phyloP scores from a whole-genome alignment of 1,140 invertebrate genomes.

The Drosophila persimilis region DNA sequence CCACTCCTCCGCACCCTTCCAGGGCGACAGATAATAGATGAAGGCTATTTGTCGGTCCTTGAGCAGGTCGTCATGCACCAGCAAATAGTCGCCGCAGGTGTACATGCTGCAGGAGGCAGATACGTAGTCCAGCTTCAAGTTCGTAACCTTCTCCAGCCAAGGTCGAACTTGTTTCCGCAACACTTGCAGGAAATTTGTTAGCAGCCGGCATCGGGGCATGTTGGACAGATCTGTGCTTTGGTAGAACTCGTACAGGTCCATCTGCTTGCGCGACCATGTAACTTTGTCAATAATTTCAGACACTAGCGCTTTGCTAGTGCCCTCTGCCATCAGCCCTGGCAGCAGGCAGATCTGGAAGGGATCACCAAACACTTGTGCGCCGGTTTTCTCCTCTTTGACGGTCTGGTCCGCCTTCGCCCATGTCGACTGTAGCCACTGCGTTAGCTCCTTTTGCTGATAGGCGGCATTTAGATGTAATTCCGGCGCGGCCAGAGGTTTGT shows the following conservation, averaged over 20 bases:
- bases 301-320: constrained; percentile 48
- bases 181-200: constrained; percentile 74
- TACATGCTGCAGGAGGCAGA: constrained; percentile 90
- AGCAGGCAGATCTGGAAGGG: constrained; percentile 77
- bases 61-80: constrained; percentile 90
- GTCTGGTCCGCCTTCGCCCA: constrained; percentile 32
- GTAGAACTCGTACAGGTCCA: constrained; percentile 89
- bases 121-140: constrained; percentile 85
- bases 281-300: constrained; percentile 83
- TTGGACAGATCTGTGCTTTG: constrained; percentile 87
- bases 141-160: constrained; percentile 85
- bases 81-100: constrained; percentile 88
- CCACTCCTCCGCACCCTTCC: constrained; percentile 85
- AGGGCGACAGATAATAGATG: constrained; percentile 87
- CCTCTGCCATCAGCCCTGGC: constrained; percentile 49
- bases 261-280: constrained; percentile 86
- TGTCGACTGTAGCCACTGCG: constrained; percentile 55
- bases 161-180: constrained; percentile 68
- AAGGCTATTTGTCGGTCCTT: constrained; percentile 89
- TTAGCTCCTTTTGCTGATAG: constrained; percentile 53
- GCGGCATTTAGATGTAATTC: constrained; percentile 40
- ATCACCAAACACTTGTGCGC: constrained; percentile 59
- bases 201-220: constrained; percentile 82
- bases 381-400: constrained; percentile 44
- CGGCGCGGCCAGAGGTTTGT: neutral